Percentiles rank a stretch among this genome's conserved stretches.
Evolutionary conservation across 2,888 invertebrate genomes (phyloP).

Genomic region (Pedicia rivosa): DNA sequence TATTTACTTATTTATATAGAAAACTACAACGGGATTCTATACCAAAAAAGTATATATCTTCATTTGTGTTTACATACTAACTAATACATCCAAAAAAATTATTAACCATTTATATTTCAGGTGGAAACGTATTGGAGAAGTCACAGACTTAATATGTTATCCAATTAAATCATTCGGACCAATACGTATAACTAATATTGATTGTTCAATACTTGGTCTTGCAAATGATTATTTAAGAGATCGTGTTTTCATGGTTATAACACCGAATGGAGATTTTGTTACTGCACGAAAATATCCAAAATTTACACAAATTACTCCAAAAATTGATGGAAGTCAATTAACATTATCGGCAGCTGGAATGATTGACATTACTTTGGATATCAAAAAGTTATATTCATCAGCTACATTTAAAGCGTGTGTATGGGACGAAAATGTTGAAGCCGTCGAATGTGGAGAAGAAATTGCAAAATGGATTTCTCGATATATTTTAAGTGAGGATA

Average conservation of each 20-base stretch:
- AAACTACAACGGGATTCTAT: too few species aligned
- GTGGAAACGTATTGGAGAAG: conserved; percentile 41
- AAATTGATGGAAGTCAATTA: conserved; percentile 33
- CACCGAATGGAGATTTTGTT: conserved; percentile 37
- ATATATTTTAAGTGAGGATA: conserved; percentile 33
- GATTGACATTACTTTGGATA: conserved; percentile 36
- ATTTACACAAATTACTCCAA: conserved; percentile 36
- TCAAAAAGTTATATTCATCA: conserved; percentile 23
- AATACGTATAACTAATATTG: conserved; percentile 32
- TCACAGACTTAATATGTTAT: conserved; percentile 36
- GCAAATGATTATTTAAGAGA: conserved; percentile 38
- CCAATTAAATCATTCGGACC: conserved; percentile 44
- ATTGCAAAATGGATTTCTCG: conserved; percentile 53
- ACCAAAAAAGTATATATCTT: too few species aligned
- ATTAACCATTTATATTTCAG: too few species aligned
- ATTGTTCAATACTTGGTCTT: conserved; percentile 37
- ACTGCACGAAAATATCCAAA: conserved; percentile 39
- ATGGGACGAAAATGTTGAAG: conserved; percentile 40
- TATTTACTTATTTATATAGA: too few species aligned
- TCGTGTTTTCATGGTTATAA: conserved; percentile 40
- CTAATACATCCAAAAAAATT: too few species aligned
- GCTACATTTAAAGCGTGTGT: conserved; percentile 32
- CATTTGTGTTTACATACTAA: too few species aligned
- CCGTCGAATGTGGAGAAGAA: conserved; percentile 55
- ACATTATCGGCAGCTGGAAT: conserved; percentile 37